Evolutionary conservation across 2,113 vertebrate genomes (phyloP).

Genomic region (Nestor notabilis): DNA sequence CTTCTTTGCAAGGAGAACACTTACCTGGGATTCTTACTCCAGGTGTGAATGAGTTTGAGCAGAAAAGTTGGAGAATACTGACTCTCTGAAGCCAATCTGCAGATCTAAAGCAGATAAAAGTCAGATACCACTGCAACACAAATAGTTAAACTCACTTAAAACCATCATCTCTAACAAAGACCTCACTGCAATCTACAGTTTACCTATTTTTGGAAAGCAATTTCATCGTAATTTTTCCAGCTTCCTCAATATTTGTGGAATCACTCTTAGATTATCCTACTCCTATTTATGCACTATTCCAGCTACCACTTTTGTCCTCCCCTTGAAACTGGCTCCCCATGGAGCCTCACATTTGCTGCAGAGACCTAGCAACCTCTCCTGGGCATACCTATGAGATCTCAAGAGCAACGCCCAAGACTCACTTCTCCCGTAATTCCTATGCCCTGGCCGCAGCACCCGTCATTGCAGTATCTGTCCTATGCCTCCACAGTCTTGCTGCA

Average conservation of each 20-base stretch:
- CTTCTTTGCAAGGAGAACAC: neutral
- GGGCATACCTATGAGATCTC: neutral
- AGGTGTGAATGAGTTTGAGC: slow-evolving; percentile 89
- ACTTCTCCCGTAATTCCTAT: neutral
- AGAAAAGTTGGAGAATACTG: slow-evolving; percentile 91
- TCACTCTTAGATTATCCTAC: neutral
- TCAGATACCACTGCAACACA: neutral
- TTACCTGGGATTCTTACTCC: slow-evolving; percentile 92
- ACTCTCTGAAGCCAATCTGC: slow-evolving; percentile 89
- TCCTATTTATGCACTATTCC: neutral
- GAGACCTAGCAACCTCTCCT: neutral
- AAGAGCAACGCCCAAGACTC: neutral
- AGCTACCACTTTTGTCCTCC: neutral
- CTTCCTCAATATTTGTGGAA: neutral
- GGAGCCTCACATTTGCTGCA: neutral
- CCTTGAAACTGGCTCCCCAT: neutral
- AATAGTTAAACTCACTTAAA: neutral
- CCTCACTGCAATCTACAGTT: neutral
- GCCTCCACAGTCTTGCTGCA: neutral
- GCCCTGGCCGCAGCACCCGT: neutral
- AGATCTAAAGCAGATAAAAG: slow-evolving; percentile 74
- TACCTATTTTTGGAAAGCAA: neutral
- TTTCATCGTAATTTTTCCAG: neutral
- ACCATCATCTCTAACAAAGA: neutral
- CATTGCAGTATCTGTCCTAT: neutral